These are phyloP conservation scores for Chrysodeixis includens DNA, from an alignment of 2,888 invertebrate genomes.

Conservation along the genomic window DNA sequence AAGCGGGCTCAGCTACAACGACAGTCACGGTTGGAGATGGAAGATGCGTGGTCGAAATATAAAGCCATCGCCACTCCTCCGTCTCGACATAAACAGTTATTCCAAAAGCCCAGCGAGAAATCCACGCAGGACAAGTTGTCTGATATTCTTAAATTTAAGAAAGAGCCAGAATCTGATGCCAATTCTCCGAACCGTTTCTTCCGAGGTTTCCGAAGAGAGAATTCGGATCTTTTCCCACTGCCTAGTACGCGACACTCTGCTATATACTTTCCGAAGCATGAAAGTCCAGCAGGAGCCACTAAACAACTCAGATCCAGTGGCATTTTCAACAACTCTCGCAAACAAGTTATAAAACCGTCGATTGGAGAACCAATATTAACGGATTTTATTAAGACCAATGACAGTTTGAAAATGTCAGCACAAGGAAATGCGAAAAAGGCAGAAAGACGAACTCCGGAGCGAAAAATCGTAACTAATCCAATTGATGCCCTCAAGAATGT, in stretches of 20 bases:
- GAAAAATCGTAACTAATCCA: constrained; percentile 75
- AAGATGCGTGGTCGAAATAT: constrained; percentile 84
- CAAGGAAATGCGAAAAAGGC: constrained; percentile 79
- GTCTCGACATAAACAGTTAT: constrained; percentile 78
- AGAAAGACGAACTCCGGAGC: constrained; percentile 70
- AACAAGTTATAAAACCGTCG: constrained; percentile 85
- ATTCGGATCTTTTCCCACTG: constrained; percentile 95
- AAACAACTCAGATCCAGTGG: constrained; percentile 91
- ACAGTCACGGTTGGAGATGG: constrained; percentile 84
- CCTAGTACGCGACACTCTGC: constrained; percentile 94
- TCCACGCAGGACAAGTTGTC: constrained; percentile 83
- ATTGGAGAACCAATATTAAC: constrained; percentile 92
- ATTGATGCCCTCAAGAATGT: constrained; percentile 84
- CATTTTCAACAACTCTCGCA: constrained; percentile 91
- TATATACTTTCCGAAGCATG: constrained; percentile 89
- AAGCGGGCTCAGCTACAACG: constrained; percentile 81
- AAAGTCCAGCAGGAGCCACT: constrained; percentile 81
- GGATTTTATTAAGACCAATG: constrained; percentile 91
- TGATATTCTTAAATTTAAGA: constrained; percentile 89
- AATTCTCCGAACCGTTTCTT: constrained; percentile 92
- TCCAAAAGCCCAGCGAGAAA: constrained; percentile 78
- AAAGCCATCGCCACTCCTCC: constrained; percentile 84
- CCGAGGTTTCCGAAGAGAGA: constrained; percentile 94
- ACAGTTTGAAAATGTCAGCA: constrained; percentile 84
- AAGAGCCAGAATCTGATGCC: constrained; percentile 92